phyloP scores from a whole-genome alignment of 2,888 invertebrate genomes.

The Chrysolina oricalcia region DNA sequence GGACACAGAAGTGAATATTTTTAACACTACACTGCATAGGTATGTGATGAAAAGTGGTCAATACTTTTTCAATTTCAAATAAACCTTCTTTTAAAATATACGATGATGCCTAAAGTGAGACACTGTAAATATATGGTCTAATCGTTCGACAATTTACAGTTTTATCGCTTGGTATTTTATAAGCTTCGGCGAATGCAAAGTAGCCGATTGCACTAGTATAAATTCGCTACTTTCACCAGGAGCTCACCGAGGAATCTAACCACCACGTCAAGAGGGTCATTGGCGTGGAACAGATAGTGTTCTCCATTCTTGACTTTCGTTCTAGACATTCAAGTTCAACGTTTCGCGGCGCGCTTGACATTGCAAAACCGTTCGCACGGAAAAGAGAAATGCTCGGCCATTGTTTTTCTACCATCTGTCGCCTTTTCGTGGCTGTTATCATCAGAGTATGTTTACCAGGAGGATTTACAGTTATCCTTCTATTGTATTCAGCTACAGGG shows the following conservation, averaged over 20 bases:
- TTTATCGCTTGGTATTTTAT: too few relatives aligned
- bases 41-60: too few relatives aligned
- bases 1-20: too few relatives aligned
- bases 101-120: background rate
- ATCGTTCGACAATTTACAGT: background rate
- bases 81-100: too few relatives aligned
- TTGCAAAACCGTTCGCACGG: slow-evolving; percentile 49
- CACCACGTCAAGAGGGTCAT: slow-evolving; percentile 38
- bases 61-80: too few relatives aligned
- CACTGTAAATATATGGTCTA: background rate
- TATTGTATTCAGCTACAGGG: background rate
- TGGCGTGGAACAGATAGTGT: slow-evolving; percentile 49
- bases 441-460: background rate
- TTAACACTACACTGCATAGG: too few relatives aligned
- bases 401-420: slow-evolving; percentile 20
- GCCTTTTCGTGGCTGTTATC: background rate
- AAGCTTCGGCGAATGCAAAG: background rate
- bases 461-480: slow-evolving; percentile 17
- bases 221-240: slow-evolving; percentile 39
- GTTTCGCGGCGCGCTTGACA: slow-evolving; percentile 53
- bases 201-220: background rate
- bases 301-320: slow-evolving; percentile 55
- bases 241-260: slow-evolving; percentile 24
- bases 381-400: slow-evolving; percentile 48
- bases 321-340: slow-evolving; percentile 55